A percentile compares a stretch with the other conserved stretches of the same genome.
These are phyloP conservation scores for Crocallis elinguaria DNA, from an alignment of 2,888 invertebrate species.

Conservation along the genomic window DNA sequence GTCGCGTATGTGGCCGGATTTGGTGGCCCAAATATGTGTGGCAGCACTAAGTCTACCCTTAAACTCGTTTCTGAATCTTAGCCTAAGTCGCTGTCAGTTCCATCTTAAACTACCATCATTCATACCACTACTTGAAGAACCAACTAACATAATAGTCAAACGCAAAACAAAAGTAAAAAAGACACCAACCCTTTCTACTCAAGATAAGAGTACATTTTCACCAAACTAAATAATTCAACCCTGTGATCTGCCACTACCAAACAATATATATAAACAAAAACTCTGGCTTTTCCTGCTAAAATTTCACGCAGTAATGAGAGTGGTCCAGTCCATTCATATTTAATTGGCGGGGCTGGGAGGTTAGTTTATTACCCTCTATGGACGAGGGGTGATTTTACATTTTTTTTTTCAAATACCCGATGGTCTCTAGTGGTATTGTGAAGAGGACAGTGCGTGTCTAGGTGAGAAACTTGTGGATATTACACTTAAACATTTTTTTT, in stretches of 20 bases:
- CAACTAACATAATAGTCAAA: too few relatives aligned
- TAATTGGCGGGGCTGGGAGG: slow-evolving; percentile 72
- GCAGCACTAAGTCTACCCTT: too few relatives aligned
- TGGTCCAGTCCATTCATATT: slow-evolving; percentile 72
- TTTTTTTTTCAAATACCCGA: slow-evolving; percentile 79
- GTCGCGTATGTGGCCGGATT: too few relatives aligned
- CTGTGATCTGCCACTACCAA: slow-evolving; percentile 43
- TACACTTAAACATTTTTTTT: background rate
- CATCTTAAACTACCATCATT: too few relatives aligned
- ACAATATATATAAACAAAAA: slow-evolving; percentile 45
- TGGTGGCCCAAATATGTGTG: too few relatives aligned
- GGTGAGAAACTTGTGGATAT: slow-evolving; percentile 49
- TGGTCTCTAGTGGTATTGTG: slow-evolving; percentile 76
- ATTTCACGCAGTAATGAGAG: slow-evolving; percentile 69
- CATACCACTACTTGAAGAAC: too few relatives aligned
- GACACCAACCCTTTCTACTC: slow-evolving; percentile 18
- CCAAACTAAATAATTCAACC: slow-evolving; percentile 44
- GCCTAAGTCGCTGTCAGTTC: too few relatives aligned
- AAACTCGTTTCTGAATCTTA: too few relatives aligned
- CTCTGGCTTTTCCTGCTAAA: slow-evolving; percentile 43
- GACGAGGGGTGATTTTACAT: slow-evolving; percentile 75
- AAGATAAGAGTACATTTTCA: slow-evolving; percentile 10
- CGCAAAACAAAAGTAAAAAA: too few relatives aligned
- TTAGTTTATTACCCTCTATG: slow-evolving; percentile 75
- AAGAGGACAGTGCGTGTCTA: slow-evolving; percentile 65